Base-by-base conservation (phyloP, 2,113 vertebrate species). In the Salvator merianae region DNA sequence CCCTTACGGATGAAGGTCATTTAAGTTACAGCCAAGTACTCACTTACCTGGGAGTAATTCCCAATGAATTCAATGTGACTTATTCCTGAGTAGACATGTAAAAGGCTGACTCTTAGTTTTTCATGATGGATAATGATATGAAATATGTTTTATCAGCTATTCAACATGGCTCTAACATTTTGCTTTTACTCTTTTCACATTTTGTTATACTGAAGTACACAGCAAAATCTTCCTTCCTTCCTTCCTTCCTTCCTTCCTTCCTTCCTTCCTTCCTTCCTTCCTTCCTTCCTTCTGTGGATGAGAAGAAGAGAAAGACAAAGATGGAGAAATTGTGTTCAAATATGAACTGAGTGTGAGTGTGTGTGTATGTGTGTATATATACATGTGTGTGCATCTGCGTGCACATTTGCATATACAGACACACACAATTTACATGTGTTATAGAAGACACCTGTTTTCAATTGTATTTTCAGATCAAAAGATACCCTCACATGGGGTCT, bases 391-490 rank as follows among this genome's bases (percentile, higher is more conserved):
- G 1, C 53, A 87, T 50, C 6, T 50, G 6, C 47, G 85, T 80
- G 86, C n/a, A n/a, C n/a, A n/a, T n/a, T n/a, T n/a, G n/a, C n/a
- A n/a, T n/a, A n/a, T 80, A 85, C 95, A 94, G 92, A 69, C 32
- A 69, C 30, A 32, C 30, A 66, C 28, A 47, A 47, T 47, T 47
- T 47, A 26, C 90, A 90, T 94, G 87, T 77, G 55, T 84, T 40
- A 0, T 83, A 90, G 86, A 7, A 0, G 71, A 90, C 95, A 96
- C 95, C 93, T 97, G 96, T 96, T 97, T 97, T 89, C 94, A 96
- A 97, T 96, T 92, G 84, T 78, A 38, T 89, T 86, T 84, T 94
- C 92, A 94, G 94, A 94, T 95, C 94, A 94, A 93, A 94, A 83
- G 88, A 95, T 94, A 85, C 86, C 90, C 89, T 87, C 86, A 81